phyloP scores from a whole-genome alignment of 2,797 vertebrate genomes.

The Telmatherina bonti region DNA sequence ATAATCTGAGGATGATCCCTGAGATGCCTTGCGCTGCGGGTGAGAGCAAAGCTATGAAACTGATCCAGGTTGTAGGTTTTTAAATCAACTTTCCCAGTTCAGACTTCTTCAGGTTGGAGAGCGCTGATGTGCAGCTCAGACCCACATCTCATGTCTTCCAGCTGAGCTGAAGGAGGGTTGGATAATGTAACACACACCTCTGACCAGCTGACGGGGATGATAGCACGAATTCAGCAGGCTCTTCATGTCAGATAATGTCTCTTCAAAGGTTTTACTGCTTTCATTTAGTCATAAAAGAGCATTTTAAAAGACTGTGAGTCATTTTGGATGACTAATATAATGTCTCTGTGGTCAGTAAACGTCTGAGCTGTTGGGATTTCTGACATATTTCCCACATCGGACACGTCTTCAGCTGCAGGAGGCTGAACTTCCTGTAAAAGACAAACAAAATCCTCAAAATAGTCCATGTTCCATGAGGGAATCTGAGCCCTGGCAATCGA shows the following conservation, averaged over 20 bases:
- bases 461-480: conserved; percentile 56
- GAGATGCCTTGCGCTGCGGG: neutral
- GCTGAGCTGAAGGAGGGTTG: neutral
- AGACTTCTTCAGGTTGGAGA: neutral
- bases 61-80: neutral
- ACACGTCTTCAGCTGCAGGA: conserved; percentile 33
- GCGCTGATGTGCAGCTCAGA: conserved; percentile 2
- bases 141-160: neutral
- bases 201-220: neutral
- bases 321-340: conserved; percentile 7
- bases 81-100: neutral
- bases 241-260: conserved; percentile 5
- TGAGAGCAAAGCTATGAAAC: neutral
- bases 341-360: conserved; percentile 24
- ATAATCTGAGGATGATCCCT: conserved; percentile 19
- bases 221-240: neutral
- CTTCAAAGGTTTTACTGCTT: conserved; percentile 15
- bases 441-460: conserved; percentile 61
- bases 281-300: neutral
- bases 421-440: conserved; percentile 57
- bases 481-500: conserved; percentile 50
- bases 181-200: neutral
- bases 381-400: conserved; percentile 40
- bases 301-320: neutral
- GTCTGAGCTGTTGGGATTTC: conserved; percentile 24